Evolutionary conservation across 2,888 invertebrate genomes (phyloP).

Genomic region (Caenorhabditis sp.): DNA sequence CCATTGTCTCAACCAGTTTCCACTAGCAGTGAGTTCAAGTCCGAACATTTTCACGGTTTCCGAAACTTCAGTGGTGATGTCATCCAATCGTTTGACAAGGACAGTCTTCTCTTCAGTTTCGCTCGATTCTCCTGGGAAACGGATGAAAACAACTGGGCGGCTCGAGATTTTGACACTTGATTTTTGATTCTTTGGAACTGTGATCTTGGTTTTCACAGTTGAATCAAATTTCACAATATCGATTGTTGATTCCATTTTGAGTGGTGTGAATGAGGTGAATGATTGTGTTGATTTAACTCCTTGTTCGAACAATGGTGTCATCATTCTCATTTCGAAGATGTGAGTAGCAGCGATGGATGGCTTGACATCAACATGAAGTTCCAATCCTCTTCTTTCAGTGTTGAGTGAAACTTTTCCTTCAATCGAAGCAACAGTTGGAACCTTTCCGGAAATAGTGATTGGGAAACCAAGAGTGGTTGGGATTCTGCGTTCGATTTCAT

Average conservation of each 20-base stretch:
- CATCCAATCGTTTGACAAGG: constrained; percentile 39
- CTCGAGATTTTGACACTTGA: constrained; percentile 40
- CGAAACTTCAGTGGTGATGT: constrained; percentile 35
- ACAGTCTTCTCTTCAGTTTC: constrained; percentile 59
- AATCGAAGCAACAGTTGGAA: constrained; percentile 46
- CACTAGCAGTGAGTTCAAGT: constrained; percentile 43
- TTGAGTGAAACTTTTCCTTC: constrained; percentile 39
- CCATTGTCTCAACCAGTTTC: constrained; percentile 45
- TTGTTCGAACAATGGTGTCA: constrained; percentile 55
- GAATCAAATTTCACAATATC: not conserved
- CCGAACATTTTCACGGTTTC: constrained; percentile 39
- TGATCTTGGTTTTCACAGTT: constrained; percentile 15
- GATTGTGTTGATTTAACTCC: constrained; percentile 59
- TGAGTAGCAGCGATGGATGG: constrained; percentile 54
- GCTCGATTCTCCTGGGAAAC: constrained; percentile 41
- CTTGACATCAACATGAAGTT: constrained; percentile 36
- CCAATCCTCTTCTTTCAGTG: constrained; percentile 21
- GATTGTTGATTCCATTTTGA: constrained; percentile 41
- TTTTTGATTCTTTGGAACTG: constrained; percentile 46
- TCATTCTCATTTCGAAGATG: constrained; percentile 45
- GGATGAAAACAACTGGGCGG: constrained; percentile 56
- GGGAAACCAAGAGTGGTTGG: constrained; percentile 64
- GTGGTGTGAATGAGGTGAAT: constrained; percentile 50
- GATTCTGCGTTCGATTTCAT: constrained; percentile 46
- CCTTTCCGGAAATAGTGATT: constrained; percentile 46